Evolutionary conservation across 2,888 invertebrate species (phyloP), one percentile per base, ranked within the genome.

Genomic region (Melieria crassipennis): DNA sequence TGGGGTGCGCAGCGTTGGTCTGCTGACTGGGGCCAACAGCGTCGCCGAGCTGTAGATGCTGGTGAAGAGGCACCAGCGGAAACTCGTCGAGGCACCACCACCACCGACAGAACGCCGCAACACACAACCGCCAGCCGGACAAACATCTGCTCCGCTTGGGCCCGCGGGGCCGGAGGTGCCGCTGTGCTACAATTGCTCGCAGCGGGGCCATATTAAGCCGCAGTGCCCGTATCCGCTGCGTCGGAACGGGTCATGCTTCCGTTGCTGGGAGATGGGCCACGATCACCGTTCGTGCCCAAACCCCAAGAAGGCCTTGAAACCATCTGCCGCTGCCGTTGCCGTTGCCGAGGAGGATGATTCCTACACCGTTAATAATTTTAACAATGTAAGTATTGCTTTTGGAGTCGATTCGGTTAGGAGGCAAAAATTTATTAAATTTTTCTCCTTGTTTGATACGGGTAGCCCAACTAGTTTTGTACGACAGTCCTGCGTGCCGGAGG

Each of bases 231-330:
- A 61, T 47, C 61, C 63, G 3, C 7, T 68, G 10, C 52, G 70
- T 7, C 52, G 0, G 5, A 50, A 65, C 16, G 68, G 52, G 1
- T 65, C 65, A 4, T 73, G 71, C 11, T 68, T 69, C 47, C 70
- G 73, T n/a, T 73, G 63, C 42, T 70, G 67, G 73, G 56, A 66
- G 13, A 70, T 66, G 57, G 66, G 67, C 5, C 71, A 68, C 46
- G 63, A 67, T 45, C 58, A 71, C 45, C 57, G 63, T 57, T 57
- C 57, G n/a, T 63, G 62, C 4, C 62, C 57, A 9, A 69, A 72
- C 30, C 66, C 66, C 7, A 69, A 47, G 13, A 73, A 70, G 13
- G n/a, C 67, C 1, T 6, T 70, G 45, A 47, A 42, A 10, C 48
- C 57, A 16, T 48, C 64, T 30, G 62, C 55, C n/a, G n/a, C n/a